A percentile compares a stretch with the other conserved stretches of the same genome.
Evolutionary conservation across 2,888 invertebrate species (phyloP).

Genomic region (Psylliodes chrysocephalus): DNA sequence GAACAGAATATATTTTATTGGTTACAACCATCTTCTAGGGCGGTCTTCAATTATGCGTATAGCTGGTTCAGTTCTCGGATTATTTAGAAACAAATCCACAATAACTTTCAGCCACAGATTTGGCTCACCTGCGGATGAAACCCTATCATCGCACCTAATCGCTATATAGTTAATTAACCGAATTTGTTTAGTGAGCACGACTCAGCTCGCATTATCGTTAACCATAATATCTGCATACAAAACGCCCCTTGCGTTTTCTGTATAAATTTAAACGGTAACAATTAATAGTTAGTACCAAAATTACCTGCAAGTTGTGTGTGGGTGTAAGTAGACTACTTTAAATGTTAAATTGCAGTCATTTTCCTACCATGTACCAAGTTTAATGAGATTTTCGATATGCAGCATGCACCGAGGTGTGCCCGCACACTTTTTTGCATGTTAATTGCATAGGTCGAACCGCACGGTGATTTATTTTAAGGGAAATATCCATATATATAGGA

Average conservation of each 20-base stretch:
- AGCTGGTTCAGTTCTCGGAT: background rate
- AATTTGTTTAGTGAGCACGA: background rate
- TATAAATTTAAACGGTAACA: constrained; percentile 17
- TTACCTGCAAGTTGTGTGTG: constrained; percentile 16
- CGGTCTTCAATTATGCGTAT: too few species aligned
- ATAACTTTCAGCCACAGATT: background rate
- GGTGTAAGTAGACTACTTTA: constrained; percentile 17
- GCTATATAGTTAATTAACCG: background rate
- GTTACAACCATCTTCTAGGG: too few species aligned
- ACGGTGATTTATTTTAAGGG: constrained; percentile 36
- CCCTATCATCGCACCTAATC: constrained; percentile 3
- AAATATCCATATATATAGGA: background rate
- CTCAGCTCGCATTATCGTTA: background rate
- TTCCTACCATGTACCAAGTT: constrained; percentile 27
- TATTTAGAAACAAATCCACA: background rate
- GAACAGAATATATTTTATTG: too few species aligned
- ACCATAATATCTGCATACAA: constrained; percentile 6
- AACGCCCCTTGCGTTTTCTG: constrained; percentile 19
- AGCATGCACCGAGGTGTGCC: constrained; percentile 35
- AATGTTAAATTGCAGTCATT: constrained; percentile 23
- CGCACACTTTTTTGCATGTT: constrained; percentile 38
- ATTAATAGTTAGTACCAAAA: constrained; percentile 20
- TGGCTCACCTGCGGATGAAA: background rate
- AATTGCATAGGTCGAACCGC: constrained; percentile 33
- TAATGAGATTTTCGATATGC: constrained; percentile 36